Evolutionary conservation across 2,113 vertebrate species (phyloP).

Genomic region (Crotophaga sulcirostris): DNA sequence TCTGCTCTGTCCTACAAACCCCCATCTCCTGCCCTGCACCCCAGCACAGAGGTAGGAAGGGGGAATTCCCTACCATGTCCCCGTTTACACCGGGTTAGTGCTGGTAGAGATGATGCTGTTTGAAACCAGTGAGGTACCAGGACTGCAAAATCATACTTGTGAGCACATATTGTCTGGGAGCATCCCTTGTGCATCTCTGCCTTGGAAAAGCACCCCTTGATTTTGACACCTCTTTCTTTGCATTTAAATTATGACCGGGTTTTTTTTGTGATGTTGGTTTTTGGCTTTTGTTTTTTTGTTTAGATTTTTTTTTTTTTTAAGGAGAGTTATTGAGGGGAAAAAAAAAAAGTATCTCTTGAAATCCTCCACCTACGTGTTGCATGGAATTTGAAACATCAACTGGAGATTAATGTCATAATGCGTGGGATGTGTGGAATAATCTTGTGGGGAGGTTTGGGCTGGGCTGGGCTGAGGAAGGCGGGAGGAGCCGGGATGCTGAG

Average conservation of each 20-base stretch:
- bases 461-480: not conserved
- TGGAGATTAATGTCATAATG: not conserved
- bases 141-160: not conserved
- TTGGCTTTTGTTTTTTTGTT: not conserved
- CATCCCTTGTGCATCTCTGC: not conserved
- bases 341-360: not conserved
- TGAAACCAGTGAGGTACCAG: not conserved
- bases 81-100: not conserved
- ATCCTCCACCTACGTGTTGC: not conserved
- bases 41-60: not conserved
- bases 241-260: not conserved
- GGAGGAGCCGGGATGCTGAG: not conserved
- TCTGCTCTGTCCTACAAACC: not conserved
- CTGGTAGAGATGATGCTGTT: rapidly evolving
- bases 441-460: not conserved
- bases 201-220: not conserved
- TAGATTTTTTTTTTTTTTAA: not conserved
- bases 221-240: not conserved
- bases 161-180: rapidly evolving
- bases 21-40: not conserved
- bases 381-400: not conserved
- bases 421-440: not conserved
- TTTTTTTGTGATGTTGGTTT: not conserved
- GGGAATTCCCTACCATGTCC: not conserved
- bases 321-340: not conserved